These are phyloP conservation scores for Lynx canadensis DNA, from an alignment of 2,113 vertebrate species.

Conservation along the genomic window DNA sequence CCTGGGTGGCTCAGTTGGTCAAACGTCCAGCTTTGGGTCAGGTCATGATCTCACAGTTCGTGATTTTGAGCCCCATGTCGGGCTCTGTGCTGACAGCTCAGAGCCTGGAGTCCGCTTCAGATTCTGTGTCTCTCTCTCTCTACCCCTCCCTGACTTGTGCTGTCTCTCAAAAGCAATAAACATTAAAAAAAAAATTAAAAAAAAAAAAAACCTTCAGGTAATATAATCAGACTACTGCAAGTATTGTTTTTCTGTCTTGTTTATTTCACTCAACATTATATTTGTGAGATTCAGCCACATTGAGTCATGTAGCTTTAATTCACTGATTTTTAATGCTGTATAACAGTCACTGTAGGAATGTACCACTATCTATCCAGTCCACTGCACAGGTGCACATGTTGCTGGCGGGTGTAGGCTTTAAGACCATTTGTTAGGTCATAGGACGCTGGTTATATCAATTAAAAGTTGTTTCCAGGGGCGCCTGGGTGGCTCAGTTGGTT, in stretches of 20 bases:
- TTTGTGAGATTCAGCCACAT: neutral
- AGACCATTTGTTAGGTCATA: neutral
- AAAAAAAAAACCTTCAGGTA: neutral
- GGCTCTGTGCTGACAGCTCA: too few species aligned
- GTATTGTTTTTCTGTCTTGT: neutral
- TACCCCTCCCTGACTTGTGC: too few species aligned
- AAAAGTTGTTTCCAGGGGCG: slow-evolving; percentile 11
- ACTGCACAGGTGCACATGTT: neutral
- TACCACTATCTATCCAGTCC: neutral
- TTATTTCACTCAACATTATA: neutral
- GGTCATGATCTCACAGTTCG: too few species aligned
- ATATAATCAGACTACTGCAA: neutral
- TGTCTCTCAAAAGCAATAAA: too few species aligned
- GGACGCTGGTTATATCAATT: neutral
- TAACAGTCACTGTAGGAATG: neutral
- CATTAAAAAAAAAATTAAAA: too few species aligned
- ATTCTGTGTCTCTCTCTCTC: too few species aligned
- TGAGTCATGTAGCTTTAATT: neutral
- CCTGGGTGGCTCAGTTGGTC: too few species aligned
- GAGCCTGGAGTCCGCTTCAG: too few species aligned
- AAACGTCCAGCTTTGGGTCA: too few species aligned
- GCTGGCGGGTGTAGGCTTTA: neutral
- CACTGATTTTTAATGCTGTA: neutral
- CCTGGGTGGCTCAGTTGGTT: too few species aligned
- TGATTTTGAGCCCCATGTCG: too few species aligned